Conservation (phyloP, 2,888 invertebrate genomes). For the Rugalucina vietnamica region DNA sequence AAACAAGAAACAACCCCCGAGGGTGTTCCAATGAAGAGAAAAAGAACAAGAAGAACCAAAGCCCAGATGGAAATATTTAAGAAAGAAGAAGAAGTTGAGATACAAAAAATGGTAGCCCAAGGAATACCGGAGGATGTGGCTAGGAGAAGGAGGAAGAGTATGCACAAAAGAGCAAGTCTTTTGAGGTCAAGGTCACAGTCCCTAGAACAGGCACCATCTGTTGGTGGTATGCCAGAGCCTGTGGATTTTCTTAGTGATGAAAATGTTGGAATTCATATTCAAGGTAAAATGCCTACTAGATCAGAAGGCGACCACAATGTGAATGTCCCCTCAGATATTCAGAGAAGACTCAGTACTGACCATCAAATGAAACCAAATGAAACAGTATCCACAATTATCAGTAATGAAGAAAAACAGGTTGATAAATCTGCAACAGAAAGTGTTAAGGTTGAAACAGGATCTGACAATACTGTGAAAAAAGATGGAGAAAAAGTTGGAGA, state of each 20-base stretch:
- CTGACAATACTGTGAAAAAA: not conserved
- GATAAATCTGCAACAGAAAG: too few species aligned
- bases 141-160: not conserved
- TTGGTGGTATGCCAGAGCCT: not conserved
- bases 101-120: not conserved
- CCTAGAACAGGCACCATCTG: not conserved
- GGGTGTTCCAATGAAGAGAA: conserved; percentile 24
- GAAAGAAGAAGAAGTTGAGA: conserved; percentile 28
- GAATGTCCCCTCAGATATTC: not conserved
- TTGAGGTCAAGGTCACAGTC: not conserved
- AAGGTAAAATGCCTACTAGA: not conserved
- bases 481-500: conserved; percentile 11
- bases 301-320: not conserved
- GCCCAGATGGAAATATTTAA: conserved; percentile 30
- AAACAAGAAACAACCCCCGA: conserved; percentile 29
- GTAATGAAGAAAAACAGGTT: too few species aligned
- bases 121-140: not conserved
- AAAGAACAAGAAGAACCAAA: conserved; percentile 49
- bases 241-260: not conserved
- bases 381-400: too few species aligned
- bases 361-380: too few species aligned
- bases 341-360: too few species aligned
- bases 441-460: conserved; percentile 11
- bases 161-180: not conserved
- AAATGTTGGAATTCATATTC: not conserved